Evolutionary conservation across 2,797 vertebrate species (phyloP), one percentile per base, ranked within the genome.

Genomic region (Lutjanus argentimaculatus): DNA sequence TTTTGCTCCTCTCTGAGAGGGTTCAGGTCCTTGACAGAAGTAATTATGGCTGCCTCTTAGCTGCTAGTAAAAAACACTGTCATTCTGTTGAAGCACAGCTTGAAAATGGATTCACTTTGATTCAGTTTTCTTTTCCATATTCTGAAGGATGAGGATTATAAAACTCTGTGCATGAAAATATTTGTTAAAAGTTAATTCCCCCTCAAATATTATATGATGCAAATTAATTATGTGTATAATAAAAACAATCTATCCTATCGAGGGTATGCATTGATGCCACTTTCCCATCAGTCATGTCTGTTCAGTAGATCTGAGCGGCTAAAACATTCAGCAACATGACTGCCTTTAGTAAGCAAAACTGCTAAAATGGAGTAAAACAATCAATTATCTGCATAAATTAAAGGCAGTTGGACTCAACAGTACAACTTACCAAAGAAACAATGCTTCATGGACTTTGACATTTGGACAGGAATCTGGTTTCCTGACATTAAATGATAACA

Each of bases 21-120:
- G 58, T 77, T 88, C 72, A 58, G 84, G 83, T 78, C 80, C 86
- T 89, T 87, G 84, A 88, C 87, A 88, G 74, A 81, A 85, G 85
- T 86, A 86, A 90, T 89, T 86, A 88, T 68, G 25, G 77, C 56
- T 83, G 71, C 78, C 68, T 87, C 67, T 78, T 82, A 74, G 84
- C 80, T 56, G 62, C 66, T 72, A 21, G 68, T 84, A 74, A 83
- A 85, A 82, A 83, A 56, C 59, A 77, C 76, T 48, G 72, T 74
- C 67, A 63, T 80, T 73, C 46, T 75, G 49, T 52, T 68, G 75
- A 82, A 68, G 64, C 52, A 12, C 7, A 49, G 74, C 64, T 75
- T 73, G 58, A 80, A 88, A 87, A 85, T 86, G 75, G 63, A 77
- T 76, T 80, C 61, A 66, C 61, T 76, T 85, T 66, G 49, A 80